A percentile compares a stretch with the other conserved stretches of the same genome.
Conservation (phyloP, 2,113 vertebrate species). For the Chloebia gouldiae region DNA sequence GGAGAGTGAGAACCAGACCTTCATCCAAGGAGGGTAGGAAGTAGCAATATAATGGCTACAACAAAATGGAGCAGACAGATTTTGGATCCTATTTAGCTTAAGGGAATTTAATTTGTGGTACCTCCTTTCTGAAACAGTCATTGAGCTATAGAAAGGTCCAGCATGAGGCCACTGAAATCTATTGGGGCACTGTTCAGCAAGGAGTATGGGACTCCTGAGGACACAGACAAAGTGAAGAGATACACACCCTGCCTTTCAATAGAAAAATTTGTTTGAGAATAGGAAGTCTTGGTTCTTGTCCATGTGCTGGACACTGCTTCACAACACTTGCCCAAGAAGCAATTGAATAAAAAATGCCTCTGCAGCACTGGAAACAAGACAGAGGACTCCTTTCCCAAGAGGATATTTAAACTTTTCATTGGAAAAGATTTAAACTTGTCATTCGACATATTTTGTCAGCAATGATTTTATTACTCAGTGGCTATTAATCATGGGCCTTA, state of each 20-base stretch:
- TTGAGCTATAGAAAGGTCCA: neutral
- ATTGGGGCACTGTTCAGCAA: neutral
- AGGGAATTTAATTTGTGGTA: neutral
- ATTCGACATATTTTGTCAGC: conserved; percentile 49
- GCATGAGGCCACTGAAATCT: neutral
- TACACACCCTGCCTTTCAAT: neutral
- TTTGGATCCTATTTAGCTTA: neutral
- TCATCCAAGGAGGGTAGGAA: neutral
- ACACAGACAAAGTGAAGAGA: neutral
- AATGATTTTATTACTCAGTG: conserved; percentile 53
- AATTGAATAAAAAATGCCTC: conserved; percentile 18
- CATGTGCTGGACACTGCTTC: neutral
- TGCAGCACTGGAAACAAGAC: neutral
- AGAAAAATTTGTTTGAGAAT: neutral
- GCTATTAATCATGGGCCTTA: conserved; percentile 42
- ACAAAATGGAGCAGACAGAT: neutral
- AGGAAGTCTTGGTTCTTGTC: neutral
- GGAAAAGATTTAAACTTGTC: conserved; percentile 59
- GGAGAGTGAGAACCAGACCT: neutral
- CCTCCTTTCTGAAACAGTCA: neutral
- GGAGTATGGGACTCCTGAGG: neutral
- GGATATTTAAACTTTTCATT: conserved; percentile 56
- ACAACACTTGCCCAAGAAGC: neutral
- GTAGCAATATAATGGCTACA: neutral
- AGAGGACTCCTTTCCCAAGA: conserved; percentile 8